These are phyloP conservation scores for Morelia viridis DNA, from an alignment of 2,797 vertebrate species.

Conservation along the genomic window DNA sequence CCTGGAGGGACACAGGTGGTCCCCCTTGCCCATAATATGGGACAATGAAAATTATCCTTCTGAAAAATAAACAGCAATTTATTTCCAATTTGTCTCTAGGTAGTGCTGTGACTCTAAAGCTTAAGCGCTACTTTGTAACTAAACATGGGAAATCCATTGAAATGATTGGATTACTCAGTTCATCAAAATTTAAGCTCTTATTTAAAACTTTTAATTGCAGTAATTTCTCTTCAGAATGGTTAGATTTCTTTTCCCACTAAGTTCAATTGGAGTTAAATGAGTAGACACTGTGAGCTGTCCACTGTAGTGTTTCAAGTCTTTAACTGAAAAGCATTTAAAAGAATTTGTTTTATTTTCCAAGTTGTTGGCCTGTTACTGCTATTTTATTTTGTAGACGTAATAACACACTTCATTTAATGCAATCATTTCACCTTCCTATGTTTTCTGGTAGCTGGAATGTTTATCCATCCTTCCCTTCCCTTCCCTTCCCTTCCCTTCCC, in stretches of 20 bases:
- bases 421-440: neutral
- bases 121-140: neutral
- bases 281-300: neutral
- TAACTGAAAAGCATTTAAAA: slow-evolving; percentile 27
- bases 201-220: neutral
- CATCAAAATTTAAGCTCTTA: neutral
- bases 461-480: neutral
- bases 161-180: neutral
- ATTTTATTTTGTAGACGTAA: neutral
- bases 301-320: neutral
- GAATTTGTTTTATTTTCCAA: neutral
- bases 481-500: neutral
- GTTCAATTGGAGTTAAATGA: slow-evolving; percentile 3
- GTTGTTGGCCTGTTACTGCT: slow-evolving; percentile 14
- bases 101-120: neutral
- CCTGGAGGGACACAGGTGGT: neutral
- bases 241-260: neutral
- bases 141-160: neutral
- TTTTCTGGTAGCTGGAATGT: slow-evolving; percentile 29
- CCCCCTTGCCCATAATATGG: neutral
- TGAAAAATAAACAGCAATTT: neutral
- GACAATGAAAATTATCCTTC: neutral
- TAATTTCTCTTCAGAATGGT: neutral
- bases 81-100: neutral
- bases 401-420: neutral